phyloP scores from a whole-genome alignment of 2,797 vertebrate genomes.

The Gymnocypris eckloni region DNA sequence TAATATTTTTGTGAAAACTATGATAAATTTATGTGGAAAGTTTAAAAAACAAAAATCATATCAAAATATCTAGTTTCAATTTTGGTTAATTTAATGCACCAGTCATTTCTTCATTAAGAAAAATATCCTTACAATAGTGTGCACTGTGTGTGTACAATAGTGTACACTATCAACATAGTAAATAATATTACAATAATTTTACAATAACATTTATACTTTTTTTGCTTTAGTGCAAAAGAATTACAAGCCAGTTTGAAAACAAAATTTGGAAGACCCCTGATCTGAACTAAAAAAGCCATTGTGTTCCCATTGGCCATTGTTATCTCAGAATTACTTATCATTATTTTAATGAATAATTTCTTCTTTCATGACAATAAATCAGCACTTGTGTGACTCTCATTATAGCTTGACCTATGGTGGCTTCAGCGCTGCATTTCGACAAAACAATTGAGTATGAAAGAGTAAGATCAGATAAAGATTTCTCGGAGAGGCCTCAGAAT shows the following conservation, averaged over 20 bases:
- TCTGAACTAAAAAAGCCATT: conserved; percentile 7
- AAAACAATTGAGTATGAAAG: conserved; percentile 33
- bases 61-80: not conserved
- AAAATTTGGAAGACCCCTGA: not conserved
- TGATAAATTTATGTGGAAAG: not conserved
- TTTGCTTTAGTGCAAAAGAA: not conserved
- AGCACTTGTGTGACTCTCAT: conserved; percentile 42
- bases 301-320: conserved; percentile 1
- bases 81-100: not conserved
- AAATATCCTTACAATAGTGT: too few relatives aligned
- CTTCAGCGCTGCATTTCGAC: conserved; percentile 22
- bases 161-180: not conserved
- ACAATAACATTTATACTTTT: not conserved
- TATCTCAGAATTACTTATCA: conserved; percentile 17
- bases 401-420: conserved; percentile 47
- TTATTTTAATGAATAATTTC: conserved; percentile 25
- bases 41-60: not conserved
- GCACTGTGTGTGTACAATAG: not conserved
- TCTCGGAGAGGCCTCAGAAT: conserved; percentile 29
- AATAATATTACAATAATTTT: not conserved
- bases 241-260: not conserved
- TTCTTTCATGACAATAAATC: conserved; percentile 35
- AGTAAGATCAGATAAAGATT: conserved; percentile 24
- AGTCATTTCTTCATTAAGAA: not conserved
- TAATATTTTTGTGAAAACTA: not conserved